These are phyloP conservation scores for Ptychodera flava DNA, from an alignment of 35 echinoderm and acorn worm genomes.

Conservation along the genomic window DNA sequence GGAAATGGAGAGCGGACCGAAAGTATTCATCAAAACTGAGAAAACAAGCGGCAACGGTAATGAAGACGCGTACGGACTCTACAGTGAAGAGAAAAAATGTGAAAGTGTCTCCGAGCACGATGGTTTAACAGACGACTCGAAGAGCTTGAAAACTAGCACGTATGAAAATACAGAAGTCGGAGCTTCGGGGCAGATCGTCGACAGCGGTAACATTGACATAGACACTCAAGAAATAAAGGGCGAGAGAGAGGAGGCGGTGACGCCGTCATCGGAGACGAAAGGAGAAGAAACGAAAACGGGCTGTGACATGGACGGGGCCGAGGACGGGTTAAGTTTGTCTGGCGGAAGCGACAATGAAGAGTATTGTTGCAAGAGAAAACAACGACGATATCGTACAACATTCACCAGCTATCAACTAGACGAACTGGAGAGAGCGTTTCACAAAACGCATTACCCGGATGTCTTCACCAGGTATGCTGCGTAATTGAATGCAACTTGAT, in stretches of 20 bases:
- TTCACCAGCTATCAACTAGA: constrained; percentile 97
- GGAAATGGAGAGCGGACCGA: too few relatives aligned
- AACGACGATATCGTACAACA: constrained; percentile 85
- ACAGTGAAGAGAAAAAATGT: not conserved
- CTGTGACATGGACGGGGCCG: constrained; percentile 17
- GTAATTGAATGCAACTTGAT: too few relatives aligned
- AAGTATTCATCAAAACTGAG: not conserved
- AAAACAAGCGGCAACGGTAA: not conserved
- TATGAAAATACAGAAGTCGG: not conserved
- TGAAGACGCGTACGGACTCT: not conserved
- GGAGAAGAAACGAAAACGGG: constrained; percentile 31
- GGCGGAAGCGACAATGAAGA: constrained; percentile 46
- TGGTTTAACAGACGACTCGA: not conserved
- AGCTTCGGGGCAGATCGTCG: not conserved
- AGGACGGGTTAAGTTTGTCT: not conserved
- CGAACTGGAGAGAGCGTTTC: constrained; percentile 98
- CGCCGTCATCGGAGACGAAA: not conserved
- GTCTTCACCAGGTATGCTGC: constrained; percentile 55
- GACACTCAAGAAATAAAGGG: too few relatives aligned
- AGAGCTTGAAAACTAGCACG: not conserved
- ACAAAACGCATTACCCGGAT: constrained; percentile 98
- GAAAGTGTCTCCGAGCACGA: too few relatives aligned
- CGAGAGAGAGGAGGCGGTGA: not conserved
- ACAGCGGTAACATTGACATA: not conserved
- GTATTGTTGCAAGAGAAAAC: constrained; percentile 57